phyloP scores from a whole-genome alignment of 2,888 invertebrate species.

The Tricholauxania praeusta region DNA sequence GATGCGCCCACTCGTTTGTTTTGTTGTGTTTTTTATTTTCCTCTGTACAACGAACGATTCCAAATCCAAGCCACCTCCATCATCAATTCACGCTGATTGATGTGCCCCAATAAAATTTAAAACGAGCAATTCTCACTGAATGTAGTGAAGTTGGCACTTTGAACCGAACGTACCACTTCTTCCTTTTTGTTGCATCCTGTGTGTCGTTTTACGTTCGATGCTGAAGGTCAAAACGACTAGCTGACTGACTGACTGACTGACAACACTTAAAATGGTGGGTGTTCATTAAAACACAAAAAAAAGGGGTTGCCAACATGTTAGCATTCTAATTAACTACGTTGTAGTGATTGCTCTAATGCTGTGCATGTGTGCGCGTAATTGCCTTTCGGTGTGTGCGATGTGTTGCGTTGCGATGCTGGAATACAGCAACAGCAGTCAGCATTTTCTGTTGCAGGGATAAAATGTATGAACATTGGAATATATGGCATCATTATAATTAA shows the following conservation, averaged over 20 bases:
- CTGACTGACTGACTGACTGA: not conserved
- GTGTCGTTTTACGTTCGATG: not conserved
- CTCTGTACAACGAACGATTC: not conserved
- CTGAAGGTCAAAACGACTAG: conserved; percentile 1
- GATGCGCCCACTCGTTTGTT: too few relatives aligned
- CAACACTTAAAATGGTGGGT: not conserved
- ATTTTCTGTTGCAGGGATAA: too few relatives aligned
- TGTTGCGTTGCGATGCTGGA: too few relatives aligned
- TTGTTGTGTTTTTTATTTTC: not conserved
- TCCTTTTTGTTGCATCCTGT: not conserved
- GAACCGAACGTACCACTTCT: not conserved
- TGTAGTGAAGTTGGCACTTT: too few relatives aligned
- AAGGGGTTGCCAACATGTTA: conserved; percentile 7
- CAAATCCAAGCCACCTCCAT: not conserved
- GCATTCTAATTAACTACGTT: conserved; percentile 18
- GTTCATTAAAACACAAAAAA: conserved; percentile 15
- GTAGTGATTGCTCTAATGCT: conserved; percentile 20
- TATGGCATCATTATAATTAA: too few relatives aligned
- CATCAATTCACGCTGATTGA: conserved; percentile 17
- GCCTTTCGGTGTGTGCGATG: not conserved
- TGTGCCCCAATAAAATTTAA: conserved; percentile 19
- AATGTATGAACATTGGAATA: too few relatives aligned
- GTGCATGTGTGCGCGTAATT: not conserved
- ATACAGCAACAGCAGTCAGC: too few relatives aligned
- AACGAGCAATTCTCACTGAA: not conserved